Base-by-base conservation (phyloP, 2,113 vertebrate genomes). In the Chloroceryle aenea region DNA sequence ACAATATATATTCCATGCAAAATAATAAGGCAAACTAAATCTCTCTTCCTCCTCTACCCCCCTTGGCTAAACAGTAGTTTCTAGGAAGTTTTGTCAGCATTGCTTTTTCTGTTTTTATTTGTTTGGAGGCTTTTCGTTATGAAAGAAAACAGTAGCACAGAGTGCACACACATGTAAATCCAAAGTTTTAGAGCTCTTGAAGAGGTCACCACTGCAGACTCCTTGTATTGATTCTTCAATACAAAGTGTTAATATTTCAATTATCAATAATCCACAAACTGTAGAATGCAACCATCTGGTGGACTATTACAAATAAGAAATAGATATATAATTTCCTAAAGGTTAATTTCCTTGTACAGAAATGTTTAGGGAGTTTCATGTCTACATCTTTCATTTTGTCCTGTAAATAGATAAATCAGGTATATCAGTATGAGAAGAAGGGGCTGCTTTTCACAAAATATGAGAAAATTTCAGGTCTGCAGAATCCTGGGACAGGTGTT, bases 191-290 rank as follows among this genome's bases (percentile, higher is more conserved):
- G 53, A 86, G 20, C 26, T 72, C 53, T 80, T 93, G 29, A 77
- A 76, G 69, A 30, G 27, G 26, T 10, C 29, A 95, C 27, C 27
- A 71, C 71, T 85, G 36, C 40, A 87, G 45, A 40, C 47, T 82
- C 13, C 50, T 95, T 88, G 26, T 77, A 91, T 34, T n/a, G n/a
- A n/a, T n/a, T n/a, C n/a, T n/a, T n/a, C n/a, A n/a, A n/a, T n/a
- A n/a, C n/a, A n/a, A 53, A 95, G 67, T 66, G 66, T 62, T 95
- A 82, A 91, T 89, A 30, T 94, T 96, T 95, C 92, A 97, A 58
- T 92, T 94, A 97, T 59, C 80, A 94, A 73, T 94, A 96, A 97
- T 91, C 53, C 85, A 94, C 88, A 94, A 96, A 78, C 16, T 36
- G 69, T 84, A 89, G 34, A 85, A 72, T 85, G 58, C 47, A 88